Conservation (phyloP, 2,797 vertebrate genomes). For the Florisuga fusca region DNA sequence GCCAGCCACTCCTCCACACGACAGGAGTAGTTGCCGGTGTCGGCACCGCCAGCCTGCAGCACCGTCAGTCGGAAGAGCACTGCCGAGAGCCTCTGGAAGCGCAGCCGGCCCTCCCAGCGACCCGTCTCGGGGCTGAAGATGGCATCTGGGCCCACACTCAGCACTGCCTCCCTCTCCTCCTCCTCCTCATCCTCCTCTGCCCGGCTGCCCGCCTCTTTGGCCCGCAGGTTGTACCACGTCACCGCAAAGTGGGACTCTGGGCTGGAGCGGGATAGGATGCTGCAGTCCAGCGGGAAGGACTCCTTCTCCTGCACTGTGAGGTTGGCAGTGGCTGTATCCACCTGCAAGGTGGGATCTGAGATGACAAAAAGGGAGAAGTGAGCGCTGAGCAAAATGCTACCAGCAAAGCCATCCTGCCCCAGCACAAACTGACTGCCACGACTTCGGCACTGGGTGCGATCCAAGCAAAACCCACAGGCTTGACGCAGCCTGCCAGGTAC, state of each 20-base stretch:
- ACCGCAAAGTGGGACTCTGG: conserved; percentile 93
- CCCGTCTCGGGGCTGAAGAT: conserved; percentile 84
- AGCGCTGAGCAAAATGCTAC: neutral
- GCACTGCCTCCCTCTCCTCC: conserved; percentile 76
- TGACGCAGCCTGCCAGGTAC: neutral
- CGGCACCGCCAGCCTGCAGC: conserved; percentile 81
- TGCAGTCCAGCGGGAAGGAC: conserved; percentile 90
- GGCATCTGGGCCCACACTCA: conserved; percentile 89
- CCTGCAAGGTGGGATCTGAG: conserved; percentile 89
- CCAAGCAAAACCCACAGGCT: neutral
- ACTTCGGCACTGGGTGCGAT: accelerated
- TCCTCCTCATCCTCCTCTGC: conserved; percentile 43
- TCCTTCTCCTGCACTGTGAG: conserved; percentile 87
- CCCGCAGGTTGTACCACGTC: conserved; percentile 89
- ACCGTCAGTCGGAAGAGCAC: conserved; percentile 92
- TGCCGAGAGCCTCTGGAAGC: conserved; percentile 89
- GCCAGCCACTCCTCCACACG: conserved; percentile 95
- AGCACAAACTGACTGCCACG: accelerated
- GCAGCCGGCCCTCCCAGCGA: conserved; percentile 86
- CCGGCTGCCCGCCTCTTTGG: conserved; percentile 53
- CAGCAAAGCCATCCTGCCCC: neutral
- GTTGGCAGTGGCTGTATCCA: conserved; percentile 89
- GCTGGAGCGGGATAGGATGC: conserved; percentile 89
- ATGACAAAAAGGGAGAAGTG: neutral
- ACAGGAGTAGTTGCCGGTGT: conserved; percentile 93